Base-by-base conservation (phyloP, 2,888 invertebrate genomes). In the Imbricaverruca yamaguchii region DNA sequence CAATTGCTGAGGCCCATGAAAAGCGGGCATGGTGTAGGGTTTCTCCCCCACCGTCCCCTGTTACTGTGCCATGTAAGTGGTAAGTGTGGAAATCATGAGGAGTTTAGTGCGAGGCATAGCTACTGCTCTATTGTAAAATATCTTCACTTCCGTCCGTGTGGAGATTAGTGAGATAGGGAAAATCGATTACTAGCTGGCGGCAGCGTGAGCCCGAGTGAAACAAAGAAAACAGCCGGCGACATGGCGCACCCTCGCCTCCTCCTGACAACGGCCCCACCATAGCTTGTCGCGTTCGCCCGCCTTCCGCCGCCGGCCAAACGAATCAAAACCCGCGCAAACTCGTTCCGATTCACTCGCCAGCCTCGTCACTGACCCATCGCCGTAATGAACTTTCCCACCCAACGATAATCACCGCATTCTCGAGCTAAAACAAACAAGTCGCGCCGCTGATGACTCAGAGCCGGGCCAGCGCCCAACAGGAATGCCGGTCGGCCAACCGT, bases 401-500 rank as follows among this genome's bases (percentile, higher is more conserved):
- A 53, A 0, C 74, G 18, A 13, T 74, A 74, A 74, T 74, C 39
- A 74, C 25, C 53, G 53, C 74, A 74, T 74, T 53, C 74, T 23
- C 74, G 15, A 23, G 74, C 74, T 74, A 74, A 74, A 74, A 74
- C 74, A 74, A 74, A 74, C 74, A 74, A 74, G 74, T 74, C 74
- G 18, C 21, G 23, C 18, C 39, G 69, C 6, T 13, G 21, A 12
- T 11, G 25, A 21, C 39, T 39, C 69, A 21, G 69, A 8, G 6
- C 13, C 15, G 69, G 69, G 21, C 69, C 39, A 7, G 69, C 69
- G 23, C 11, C 39, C 12, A 23, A 23, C n/a, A 15, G 74, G 74
- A 74, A 74, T 74, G 74, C 25, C 23, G 65, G 18, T 15, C 10
- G 69, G 65, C 23, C 65, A 23, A 6, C 13, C 23, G 65, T 7